A percentile compares a stretch with the other conserved stretches of the same genome.
Conservation (phyloP, 2,888 invertebrate species). For the Ramazzottius varieornatus region DNA sequence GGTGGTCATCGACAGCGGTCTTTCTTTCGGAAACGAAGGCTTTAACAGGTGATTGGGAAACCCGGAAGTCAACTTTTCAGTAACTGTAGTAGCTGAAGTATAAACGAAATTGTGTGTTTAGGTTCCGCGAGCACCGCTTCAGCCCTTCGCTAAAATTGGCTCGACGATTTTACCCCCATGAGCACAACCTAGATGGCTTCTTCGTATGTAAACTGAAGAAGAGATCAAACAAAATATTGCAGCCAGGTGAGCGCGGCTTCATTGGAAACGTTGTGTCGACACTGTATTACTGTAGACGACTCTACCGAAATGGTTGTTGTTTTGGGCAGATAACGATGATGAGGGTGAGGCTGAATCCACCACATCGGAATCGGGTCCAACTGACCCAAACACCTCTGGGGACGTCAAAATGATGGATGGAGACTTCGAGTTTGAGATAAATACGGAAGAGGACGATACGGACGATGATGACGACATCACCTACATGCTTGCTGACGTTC, state of each 20-base stretch:
- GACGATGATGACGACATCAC: too few species aligned
- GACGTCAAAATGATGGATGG: neutral
- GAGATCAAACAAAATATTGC: conserved; percentile 39
- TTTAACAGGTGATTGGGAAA: conserved; percentile 51
- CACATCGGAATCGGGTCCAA: neutral
- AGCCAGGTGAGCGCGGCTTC: too few species aligned
- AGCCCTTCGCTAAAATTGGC: conserved; percentile 67
- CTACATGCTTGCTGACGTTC: too few species aligned
- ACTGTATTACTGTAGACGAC: too few species aligned
- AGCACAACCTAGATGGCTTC: conserved; percentile 97
- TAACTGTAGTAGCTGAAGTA: conserved; percentile 1
- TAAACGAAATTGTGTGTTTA: conserved; percentile 11
- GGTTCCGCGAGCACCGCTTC: conserved; percentile 35
- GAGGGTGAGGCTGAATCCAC: neutral
- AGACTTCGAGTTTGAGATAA: too few species aligned
- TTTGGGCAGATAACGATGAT: neutral
- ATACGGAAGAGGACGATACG: too few species aligned
- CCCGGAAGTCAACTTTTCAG: conserved; percentile 5
- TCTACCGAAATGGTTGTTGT: neutral
- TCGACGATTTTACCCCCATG: conserved; percentile 80
- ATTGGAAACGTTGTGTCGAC: too few species aligned
- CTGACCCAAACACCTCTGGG: neutral
- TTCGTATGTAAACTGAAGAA: conserved; percentile 94
- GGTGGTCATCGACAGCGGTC: conserved; percentile 65
- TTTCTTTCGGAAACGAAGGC: conserved; percentile 84